Conservation (phyloP, 2,888 invertebrate genomes). For the Mechanitis messenoides region DNA sequence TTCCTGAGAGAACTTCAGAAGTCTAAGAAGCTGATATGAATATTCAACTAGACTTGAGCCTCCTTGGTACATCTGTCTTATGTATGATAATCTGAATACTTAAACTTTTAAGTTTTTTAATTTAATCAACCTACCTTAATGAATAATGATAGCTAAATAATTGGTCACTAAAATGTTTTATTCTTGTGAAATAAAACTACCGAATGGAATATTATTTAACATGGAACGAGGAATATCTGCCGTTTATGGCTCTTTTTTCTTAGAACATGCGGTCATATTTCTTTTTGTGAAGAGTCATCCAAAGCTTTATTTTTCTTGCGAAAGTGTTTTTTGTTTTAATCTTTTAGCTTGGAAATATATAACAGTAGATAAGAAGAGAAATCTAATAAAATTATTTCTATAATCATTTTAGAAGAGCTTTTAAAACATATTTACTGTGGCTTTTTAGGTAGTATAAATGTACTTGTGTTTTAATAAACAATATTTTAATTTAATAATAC, state of each 20-base stretch:
- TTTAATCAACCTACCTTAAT: too few species aligned
- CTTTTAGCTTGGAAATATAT: not conserved
- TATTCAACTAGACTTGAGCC: not conserved
- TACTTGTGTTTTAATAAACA: too few species aligned
- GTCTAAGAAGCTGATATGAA: constrained; percentile 5
- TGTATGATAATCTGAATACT: too few species aligned
- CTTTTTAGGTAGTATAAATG: too few species aligned
- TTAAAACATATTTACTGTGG: too few species aligned
- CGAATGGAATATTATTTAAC: too few species aligned
- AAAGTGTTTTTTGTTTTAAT: not conserved
- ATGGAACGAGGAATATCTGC: not conserved
- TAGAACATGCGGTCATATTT: constrained; percentile 1
- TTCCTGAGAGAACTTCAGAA: not conserved
- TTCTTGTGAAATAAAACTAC: too few species aligned
- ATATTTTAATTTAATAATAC: too few species aligned
- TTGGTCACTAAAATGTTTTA: not conserved
- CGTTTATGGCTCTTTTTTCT: constrained; percentile 4
- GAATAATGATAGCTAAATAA: not conserved
- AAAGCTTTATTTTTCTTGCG: not conserved
- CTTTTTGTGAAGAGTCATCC: not conserved
- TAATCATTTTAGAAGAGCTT: too few species aligned
- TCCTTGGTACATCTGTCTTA: not conserved
- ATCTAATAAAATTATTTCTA: too few species aligned
- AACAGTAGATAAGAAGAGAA: too few species aligned
- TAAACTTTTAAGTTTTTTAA: too few species aligned